These are phyloP conservation scores for Cybosia mesomella DNA, from an alignment of 2,888 invertebrate genomes.

Conservation along the genomic window DNA sequence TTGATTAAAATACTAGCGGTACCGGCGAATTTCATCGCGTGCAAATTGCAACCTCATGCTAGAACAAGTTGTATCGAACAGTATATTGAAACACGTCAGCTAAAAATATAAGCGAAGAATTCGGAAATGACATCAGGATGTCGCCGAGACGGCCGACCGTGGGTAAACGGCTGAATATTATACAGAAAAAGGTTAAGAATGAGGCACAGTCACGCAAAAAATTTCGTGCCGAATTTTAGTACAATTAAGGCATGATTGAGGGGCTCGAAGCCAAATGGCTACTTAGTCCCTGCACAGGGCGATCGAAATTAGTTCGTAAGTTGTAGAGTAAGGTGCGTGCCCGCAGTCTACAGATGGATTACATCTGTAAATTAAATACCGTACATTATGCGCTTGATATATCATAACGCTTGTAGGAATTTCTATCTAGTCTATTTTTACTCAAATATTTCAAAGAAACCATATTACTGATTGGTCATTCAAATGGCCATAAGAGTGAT, in stretches of 20 bases:
- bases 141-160: constrained; percentile 8
- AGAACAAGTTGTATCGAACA: constrained; percentile 2
- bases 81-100: constrained; percentile 6
- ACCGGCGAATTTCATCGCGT: constrained; percentile 1
- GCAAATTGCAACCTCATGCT: background rate
- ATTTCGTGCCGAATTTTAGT: constrained; percentile 17
- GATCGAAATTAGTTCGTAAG: constrained; percentile 14
- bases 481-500: background rate
- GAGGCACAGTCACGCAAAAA: constrained; percentile 24
- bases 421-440: background rate
- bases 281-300: constrained; percentile 13
- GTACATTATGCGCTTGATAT: background rate
- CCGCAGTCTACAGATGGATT: constrained; percentile 12
- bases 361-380: constrained; percentile 2
- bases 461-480: background rate
- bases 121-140: constrained; percentile 27
- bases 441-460: background rate
- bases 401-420: background rate
- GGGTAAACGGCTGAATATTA: constrained; percentile 14
- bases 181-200: constrained; percentile 20
- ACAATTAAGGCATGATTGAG: constrained; percentile 19
- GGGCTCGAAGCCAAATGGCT: constrained; percentile 18
- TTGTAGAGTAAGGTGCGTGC: constrained; percentile 8
- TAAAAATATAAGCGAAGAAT: constrained; percentile 16
- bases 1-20: background rate